These are phyloP conservation scores for Stenodera caucasica DNA, from an alignment of 2,888 invertebrate species.

Conservation along the genomic window DNA sequence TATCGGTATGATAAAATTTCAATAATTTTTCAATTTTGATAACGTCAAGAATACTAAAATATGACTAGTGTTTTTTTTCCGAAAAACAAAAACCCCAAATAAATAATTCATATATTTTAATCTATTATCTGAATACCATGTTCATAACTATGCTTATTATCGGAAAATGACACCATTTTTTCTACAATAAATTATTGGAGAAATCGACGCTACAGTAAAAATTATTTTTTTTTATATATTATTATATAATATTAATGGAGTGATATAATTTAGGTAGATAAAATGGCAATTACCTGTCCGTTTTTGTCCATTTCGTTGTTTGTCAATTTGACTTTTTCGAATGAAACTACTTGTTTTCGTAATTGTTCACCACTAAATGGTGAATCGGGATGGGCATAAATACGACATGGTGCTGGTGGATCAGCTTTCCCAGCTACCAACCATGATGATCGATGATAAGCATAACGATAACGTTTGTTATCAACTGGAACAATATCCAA, in stretches of 20 bases:
- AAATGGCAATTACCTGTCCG: slow-evolving; percentile 95
- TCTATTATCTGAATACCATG: not conserved
- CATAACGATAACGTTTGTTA: slow-evolving; percentile 94
- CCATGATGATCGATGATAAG: slow-evolving; percentile 97
- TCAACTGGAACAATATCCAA: slow-evolving; percentile 96
- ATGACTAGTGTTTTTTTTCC: too few relatives aligned
- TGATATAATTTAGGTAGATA: too few relatives aligned
- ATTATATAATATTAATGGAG: too few relatives aligned
- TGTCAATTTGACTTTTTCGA: slow-evolving; percentile 95
- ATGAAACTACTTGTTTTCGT: slow-evolving; percentile 96
- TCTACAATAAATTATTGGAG: not conserved
- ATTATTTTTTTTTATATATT: too few relatives aligned
- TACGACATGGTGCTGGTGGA: slow-evolving; percentile 91
- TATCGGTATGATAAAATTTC: not conserved
- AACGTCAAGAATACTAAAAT: not conserved
- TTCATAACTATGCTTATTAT: not conserved
- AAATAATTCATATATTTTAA: slow-evolving; percentile 1
- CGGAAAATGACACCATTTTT: not conserved
- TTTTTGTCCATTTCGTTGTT: slow-evolving; percentile 97
- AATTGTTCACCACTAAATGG: slow-evolving; percentile 92
- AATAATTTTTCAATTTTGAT: not conserved
- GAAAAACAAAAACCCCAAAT: not conserved
- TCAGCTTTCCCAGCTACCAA: slow-evolving; percentile 90
- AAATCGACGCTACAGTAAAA: not conserved
- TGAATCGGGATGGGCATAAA: slow-evolving; percentile 96